Conservation (phyloP, 2,888 invertebrate species). For the Troilus luridus region DNA sequence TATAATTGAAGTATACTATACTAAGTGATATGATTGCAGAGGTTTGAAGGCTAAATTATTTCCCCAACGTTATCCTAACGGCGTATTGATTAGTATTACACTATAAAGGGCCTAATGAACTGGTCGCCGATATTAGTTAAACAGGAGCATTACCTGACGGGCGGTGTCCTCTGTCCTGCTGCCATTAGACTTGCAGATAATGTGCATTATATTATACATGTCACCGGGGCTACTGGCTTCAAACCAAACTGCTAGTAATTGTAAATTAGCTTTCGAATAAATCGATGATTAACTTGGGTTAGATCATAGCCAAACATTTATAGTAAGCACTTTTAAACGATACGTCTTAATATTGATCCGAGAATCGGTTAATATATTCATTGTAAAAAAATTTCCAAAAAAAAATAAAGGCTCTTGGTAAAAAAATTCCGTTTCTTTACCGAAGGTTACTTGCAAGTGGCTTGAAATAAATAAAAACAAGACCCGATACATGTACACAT, state of each 20-base stretch:
- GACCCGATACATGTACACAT: too few species aligned
- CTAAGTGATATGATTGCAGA: neutral
- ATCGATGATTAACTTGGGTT: neutral
- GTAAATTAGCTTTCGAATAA: neutral
- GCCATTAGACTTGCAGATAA: constrained; percentile 28
- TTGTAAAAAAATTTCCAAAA: too few species aligned
- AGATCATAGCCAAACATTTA: neutral
- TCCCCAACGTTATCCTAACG: neutral
- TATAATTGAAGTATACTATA: too few species aligned
- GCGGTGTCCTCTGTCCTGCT: neutral
- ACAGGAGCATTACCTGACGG: neutral
- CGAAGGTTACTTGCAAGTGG: too few species aligned
- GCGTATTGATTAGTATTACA: neutral
- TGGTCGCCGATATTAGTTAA: neutral
- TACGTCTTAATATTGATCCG: neutral
- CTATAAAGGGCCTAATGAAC: constrained; percentile 15
- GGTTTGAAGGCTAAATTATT: neutral
- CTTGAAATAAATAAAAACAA: too few species aligned
- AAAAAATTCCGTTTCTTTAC: too few species aligned
- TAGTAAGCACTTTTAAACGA: neutral
- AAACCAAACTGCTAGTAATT: neutral
- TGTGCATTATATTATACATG: neutral
- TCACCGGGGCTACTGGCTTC: neutral
- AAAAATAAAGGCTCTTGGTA: too few species aligned
- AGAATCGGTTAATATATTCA: neutral